phyloP scores from a whole-genome alignment of 64 coral and sea anemone genomes.

The Porites australiensis region DNA sequence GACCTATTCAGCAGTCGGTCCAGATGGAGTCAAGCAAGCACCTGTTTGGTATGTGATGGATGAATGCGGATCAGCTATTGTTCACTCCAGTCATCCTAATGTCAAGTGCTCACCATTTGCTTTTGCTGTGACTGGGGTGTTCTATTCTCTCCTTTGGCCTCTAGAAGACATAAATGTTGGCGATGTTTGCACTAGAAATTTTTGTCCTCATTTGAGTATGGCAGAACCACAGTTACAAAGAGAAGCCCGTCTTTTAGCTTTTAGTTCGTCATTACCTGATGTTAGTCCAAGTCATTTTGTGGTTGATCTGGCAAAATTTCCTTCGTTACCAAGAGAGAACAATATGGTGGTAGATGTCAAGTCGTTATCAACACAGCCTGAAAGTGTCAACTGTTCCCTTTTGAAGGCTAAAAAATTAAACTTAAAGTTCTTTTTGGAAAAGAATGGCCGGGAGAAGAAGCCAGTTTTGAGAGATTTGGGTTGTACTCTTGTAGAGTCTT shows the following conservation, averaged over 20 bases:
- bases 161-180: constrained; percentile 64
- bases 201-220: constrained; percentile 62
- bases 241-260: constrained; percentile 77
- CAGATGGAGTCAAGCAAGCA: constrained; percentile 46
- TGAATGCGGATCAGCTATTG: constrained; percentile 84
- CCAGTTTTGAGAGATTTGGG: constrained; percentile 65
- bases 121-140: constrained; percentile 75
- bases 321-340: neutral
- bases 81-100: constrained; percentile 70
- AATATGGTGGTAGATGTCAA: constrained; percentile 6
- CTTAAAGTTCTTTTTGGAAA: constrained; percentile 77
- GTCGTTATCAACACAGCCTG: neutral
- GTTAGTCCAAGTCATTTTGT: constrained; percentile 61
- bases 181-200: constrained; percentile 77
- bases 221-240: constrained; percentile 63
- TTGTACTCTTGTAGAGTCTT: constrained; percentile 63
- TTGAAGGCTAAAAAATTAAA: constrained; percentile 4
- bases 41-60: constrained; percentile 91
- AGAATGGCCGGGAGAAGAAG: constrained; percentile 14
- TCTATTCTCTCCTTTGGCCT: constrained; percentile 88
- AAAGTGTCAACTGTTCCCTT: neutral
- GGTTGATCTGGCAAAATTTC: constrained; percentile 49
- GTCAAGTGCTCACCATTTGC: constrained; percentile 86
- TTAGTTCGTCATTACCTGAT: constrained; percentile 52
- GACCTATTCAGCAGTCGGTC: constrained; percentile 76